These are phyloP conservation scores for Melanogrammus aeglefinus DNA, from an alignment of 2,797 vertebrate genomes.

Conservation along the genomic window DNA sequence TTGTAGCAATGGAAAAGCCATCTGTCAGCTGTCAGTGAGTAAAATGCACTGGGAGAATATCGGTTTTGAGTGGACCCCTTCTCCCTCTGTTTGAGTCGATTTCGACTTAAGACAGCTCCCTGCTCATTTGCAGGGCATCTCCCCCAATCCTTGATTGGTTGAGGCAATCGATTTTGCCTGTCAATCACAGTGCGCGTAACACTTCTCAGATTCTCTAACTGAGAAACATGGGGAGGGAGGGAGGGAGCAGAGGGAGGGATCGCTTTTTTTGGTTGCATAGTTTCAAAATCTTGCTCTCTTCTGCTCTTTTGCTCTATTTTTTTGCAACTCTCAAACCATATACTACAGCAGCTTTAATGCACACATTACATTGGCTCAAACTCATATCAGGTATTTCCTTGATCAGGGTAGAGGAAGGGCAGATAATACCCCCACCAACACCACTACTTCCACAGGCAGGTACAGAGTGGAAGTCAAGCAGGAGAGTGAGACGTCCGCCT, in stretches of 20 bases:
- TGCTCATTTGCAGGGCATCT: background rate
- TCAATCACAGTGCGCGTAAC: no score
- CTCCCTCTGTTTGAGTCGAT: background rate
- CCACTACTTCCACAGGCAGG: background rate
- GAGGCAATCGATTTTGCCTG: no score
- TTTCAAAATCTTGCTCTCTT: background rate
- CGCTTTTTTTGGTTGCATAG: background rate
- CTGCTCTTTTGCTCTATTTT: background rate
- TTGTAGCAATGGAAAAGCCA: no score
- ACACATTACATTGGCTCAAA: background rate
- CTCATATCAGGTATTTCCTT: background rate
- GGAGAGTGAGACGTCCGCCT: background rate
- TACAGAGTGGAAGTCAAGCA: background rate
- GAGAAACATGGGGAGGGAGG: background rate
- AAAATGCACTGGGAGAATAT: no score
- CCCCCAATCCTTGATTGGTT: no score
- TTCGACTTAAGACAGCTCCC: background rate
- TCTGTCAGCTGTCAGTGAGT: no score
- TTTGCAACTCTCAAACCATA: no score
- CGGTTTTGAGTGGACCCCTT: no score
- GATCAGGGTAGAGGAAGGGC: background rate
- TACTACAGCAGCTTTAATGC: background rate
- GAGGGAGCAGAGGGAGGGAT: background rate
- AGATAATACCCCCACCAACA: background rate
- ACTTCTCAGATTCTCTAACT: no score